Base-by-base conservation (phyloP, 2,797 vertebrate genomes). In the Siniperca undulata region DNA sequence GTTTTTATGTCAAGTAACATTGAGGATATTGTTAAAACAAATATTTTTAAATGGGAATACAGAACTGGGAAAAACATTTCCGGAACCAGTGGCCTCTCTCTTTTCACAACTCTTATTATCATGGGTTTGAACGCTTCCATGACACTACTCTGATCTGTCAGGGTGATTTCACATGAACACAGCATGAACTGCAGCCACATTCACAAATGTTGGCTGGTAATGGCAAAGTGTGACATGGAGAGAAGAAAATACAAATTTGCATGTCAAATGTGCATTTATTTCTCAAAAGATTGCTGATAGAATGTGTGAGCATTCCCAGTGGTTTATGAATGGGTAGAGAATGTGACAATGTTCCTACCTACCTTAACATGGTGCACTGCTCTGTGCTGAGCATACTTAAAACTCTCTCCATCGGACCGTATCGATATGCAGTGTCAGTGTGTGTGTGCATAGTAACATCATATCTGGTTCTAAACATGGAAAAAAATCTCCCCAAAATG, bases 401-500 rank as follows among this genome's bases (percentile, higher is more conserved):
- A 73, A 58, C 58, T 58, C n/a, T 40, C 27, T 30, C 69, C 34
- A 17, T 79, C 72, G 62, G 78, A 75, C 36, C 48, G 0, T 24
- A 27, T 44, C 7, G 3, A 59, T 48, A 20, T 80, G 48, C n/a
- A 56, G 59, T 59, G 64, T 70, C 2, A 4, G 16, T 76, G 60
- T 82, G 76, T 76, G 76, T 77, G 59, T 80, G 30, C 4, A 48
- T n/a, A n/a, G 19, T 80, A 3, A 72, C 12, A 74, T 77, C 22
- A 53, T 66, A 36, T 70, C 64, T 80, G 30, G 24, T 85, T 87
- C 75, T 92, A 86, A 93, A 91, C 46, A 44, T 78, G 46, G 36
- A 53, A 75, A 61, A 30, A 86, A 80, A 86, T 93, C 72, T 94
- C 77, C 55, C 80, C 83, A 68, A 85, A 92, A 91, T 89, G 94